Evolutionary conservation across 2,888 invertebrate species (phyloP).

Genomic region (Gasteruption jaculator): DNA sequence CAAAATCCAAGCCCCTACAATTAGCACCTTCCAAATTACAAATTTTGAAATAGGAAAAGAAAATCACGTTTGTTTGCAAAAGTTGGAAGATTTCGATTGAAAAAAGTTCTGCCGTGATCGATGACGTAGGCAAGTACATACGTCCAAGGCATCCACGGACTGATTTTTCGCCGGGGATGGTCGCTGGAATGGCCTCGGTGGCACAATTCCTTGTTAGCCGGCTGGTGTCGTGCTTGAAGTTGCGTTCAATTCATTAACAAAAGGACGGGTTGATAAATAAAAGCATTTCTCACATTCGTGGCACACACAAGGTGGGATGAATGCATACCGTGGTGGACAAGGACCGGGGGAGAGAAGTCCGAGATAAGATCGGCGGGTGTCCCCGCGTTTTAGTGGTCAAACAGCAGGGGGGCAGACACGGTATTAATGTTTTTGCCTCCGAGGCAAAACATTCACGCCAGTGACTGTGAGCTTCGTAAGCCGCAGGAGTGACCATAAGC

Average conservation of each 20-base stretch:
- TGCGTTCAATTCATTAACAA: constrained; percentile 48
- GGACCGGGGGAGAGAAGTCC: constrained; percentile 45
- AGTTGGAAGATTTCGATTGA: too few species aligned
- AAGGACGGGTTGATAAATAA: constrained; percentile 50
- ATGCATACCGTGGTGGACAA: constrained; percentile 49
- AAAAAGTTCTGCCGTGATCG: too few species aligned
- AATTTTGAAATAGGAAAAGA: too few species aligned
- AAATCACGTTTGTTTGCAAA: too few species aligned
- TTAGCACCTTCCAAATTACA: too few species aligned
- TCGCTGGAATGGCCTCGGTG: too few species aligned
- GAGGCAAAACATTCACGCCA: constrained; percentile 43
- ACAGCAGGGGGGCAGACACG: constrained; percentile 50
- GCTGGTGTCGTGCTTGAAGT: constrained; percentile 22
- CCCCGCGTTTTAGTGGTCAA: constrained; percentile 50
- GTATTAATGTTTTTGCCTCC: constrained; percentile 50
- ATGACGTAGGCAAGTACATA: too few species aligned
- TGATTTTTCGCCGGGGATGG: constrained; percentile 1
- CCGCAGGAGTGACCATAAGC: constrained; percentile 17
- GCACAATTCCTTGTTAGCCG: too few species aligned
- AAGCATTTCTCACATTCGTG: constrained; percentile 49
- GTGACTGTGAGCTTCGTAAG: constrained; percentile 17
- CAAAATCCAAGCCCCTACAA: too few species aligned
- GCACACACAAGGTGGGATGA: constrained; percentile 39
- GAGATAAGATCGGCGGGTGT: constrained; percentile 52
- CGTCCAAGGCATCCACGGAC: too few species aligned